Conservation (phyloP, 2,113 vertebrate species). For the Reinhardtius hippoglossoides region DNA sequence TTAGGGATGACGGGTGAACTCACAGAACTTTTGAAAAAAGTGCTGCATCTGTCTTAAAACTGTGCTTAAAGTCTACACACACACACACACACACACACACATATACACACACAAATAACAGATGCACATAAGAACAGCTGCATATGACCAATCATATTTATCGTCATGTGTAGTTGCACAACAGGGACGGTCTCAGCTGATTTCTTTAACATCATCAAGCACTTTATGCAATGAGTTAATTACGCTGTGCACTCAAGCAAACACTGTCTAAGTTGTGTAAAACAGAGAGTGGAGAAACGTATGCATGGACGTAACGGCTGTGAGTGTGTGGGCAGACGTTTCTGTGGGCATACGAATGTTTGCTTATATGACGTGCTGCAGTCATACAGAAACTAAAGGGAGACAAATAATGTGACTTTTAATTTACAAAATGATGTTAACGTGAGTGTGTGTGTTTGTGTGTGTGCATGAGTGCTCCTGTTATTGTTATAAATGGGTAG, state of each 20-base stretch:
- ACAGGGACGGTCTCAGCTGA: constrained; percentile 33
- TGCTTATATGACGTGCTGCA: constrained; percentile 35
- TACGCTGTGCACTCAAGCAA: constrained; percentile 33
- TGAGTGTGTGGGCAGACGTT: background rate
- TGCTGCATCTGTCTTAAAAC: background rate
- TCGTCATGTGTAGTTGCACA: constrained; percentile 8
- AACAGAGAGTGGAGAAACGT: background rate
- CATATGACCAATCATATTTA: constrained; percentile 12
- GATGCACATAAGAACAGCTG: constrained; percentile 26
- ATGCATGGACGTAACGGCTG: background rate
- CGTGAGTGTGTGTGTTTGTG: background rate
- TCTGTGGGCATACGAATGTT: constrained; percentile 13
- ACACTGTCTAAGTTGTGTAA: constrained; percentile 8
- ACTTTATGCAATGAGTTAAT: constrained; percentile 41
- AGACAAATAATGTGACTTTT: constrained; percentile 54
- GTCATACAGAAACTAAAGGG: constrained; percentile 48
- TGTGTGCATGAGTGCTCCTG: constrained; percentile 27
- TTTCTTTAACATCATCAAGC: constrained; percentile 47
- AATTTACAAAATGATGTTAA: constrained; percentile 34
- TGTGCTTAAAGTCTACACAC: background rate
- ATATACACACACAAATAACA: background rate
- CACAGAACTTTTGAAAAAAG: constrained; percentile 1
- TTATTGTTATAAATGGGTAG: constrained; percentile 55
- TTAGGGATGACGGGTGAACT: background rate
- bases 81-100: too few species aligned